Evolutionary conservation across 2,888 invertebrate genomes (phyloP), one percentile per base, ranked within the genome.

Genomic region (Dryococelus australis): DNA sequence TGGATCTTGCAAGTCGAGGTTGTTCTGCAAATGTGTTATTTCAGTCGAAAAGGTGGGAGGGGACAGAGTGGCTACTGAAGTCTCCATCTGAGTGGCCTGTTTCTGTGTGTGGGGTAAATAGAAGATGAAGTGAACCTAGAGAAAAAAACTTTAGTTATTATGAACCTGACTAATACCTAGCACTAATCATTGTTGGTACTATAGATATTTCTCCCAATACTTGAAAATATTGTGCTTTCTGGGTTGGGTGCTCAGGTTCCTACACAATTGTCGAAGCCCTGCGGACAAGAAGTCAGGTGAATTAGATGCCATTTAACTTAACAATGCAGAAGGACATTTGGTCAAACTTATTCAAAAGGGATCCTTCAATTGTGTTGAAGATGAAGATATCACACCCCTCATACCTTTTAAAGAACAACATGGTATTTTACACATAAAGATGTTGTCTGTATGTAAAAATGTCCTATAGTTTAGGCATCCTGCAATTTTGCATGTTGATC

Each of bases 1-100:
- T 90, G 5, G 90, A 90, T 84, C 85, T 90, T 0, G 90, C 90
- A 10, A 89, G 90, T 1, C 0, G 90, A 80, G 90, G 89, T 5
- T 88, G 86, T 35, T 35, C 65, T 1, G 85, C 86, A 3, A 24
- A 85, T 20, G 20, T 84, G 28, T 28, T 89, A 13, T 20, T 88
- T 5, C 20, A 35, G 8, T 86, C 81, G 6, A 28, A 87, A 78
- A 90, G 90, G 90, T 87, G 90, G 84, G 87, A 88, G 83, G 90
- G 90, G 13, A 90, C 90, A 65, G 65, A 65, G 8, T 65, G 65
- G 8, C 65, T 65, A 0, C 6, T 10, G 20, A 12, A 13, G 13
- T 20, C 8, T 26, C 16, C 13, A n/a, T 9, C 5, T 16, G 43
- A 43, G 8, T 28, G 83, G 83, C 35, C 83, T 20, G 35, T 24